Conservation (phyloP, 2,797 vertebrate genomes). For the Crossoptilon crossoptilon region DNA sequence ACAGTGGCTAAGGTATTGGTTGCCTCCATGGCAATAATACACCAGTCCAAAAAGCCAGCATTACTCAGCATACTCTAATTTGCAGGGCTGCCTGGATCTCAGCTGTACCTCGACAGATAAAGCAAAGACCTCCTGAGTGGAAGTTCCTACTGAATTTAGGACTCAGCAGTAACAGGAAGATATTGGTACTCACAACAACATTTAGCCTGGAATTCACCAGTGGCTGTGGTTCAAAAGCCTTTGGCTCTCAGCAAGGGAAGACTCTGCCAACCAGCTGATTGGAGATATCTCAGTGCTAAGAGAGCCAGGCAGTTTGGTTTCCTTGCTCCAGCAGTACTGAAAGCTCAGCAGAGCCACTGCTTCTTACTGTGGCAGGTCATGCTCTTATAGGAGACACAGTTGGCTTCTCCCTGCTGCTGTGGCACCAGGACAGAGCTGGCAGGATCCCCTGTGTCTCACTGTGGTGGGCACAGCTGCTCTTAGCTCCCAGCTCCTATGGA, state of each 20-base stretch:
- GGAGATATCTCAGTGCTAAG: rapidly evolving
- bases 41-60: not conserved
- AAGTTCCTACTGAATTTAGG: not conserved
- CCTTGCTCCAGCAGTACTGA: not conserved
- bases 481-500: not conserved
- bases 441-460: not conserved
- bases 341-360: not conserved
- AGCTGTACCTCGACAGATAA: not conserved
- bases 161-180: not conserved
- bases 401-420: not conserved
- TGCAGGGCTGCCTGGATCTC: not conserved
- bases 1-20: not conserved
- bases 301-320: not conserved
- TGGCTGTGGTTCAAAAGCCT: not conserved
- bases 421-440: not conserved
- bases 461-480: not conserved
- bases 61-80: not conserved
- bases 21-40: not conserved
- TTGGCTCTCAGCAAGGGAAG: not conserved
- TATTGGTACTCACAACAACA: not conserved
- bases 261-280: not conserved
- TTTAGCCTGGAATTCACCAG: not conserved
- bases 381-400: not conserved
- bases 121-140: not conserved
- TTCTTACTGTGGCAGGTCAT: not conserved